These are phyloP conservation scores for Coelopa frigida DNA, from an alignment of 1,140 invertebrate genomes.

Conservation along the genomic window DNA sequence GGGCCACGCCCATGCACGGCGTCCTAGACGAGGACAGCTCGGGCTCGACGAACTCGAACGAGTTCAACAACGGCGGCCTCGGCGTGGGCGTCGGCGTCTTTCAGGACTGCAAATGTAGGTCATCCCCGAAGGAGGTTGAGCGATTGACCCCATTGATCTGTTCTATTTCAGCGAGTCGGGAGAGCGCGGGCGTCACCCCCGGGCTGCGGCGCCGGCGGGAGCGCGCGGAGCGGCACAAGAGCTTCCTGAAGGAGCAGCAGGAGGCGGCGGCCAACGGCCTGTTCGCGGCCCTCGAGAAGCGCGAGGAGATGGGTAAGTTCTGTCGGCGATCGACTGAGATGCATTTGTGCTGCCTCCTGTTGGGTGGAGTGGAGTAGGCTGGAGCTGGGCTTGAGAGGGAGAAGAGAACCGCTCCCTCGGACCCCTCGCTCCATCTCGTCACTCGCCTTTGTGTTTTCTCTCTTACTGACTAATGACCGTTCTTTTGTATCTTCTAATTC, in stretches of 20 bases:
- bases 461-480: background rate
- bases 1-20: slow-evolving; percentile 36
- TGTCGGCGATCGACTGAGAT: background rate
- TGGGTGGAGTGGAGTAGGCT: too few species aligned
- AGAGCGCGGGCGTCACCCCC: slow-evolving; percentile 60
- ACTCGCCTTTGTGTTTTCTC: slow-evolving; percentile 2
- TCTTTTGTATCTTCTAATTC: background rate
- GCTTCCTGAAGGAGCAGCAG: slow-evolving; percentile 73
- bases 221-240: slow-evolving; percentile 70
- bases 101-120: slow-evolving; percentile 34
- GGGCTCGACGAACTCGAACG: slow-evolving; percentile 38
- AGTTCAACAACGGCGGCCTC: slow-evolving; percentile 36
- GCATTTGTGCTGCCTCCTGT: too few species aligned
- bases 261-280: slow-evolving; percentile 52
- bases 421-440: too few species aligned
- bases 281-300: slow-evolving; percentile 46
- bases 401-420: too few species aligned
- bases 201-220: slow-evolving; percentile 64
- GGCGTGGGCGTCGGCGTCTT: too few species aligned
- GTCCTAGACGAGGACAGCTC: slow-evolving; percentile 45
- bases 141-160: background rate
- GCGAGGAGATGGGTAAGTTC: slow-evolving; percentile 46
- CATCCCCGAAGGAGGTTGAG: background rate
- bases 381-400: too few species aligned
- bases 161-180: slow-evolving; percentile 5